Evolutionary conservation across 2,113 vertebrate genomes (phyloP).

Genomic region (Rousettus leschenaultii): DNA sequence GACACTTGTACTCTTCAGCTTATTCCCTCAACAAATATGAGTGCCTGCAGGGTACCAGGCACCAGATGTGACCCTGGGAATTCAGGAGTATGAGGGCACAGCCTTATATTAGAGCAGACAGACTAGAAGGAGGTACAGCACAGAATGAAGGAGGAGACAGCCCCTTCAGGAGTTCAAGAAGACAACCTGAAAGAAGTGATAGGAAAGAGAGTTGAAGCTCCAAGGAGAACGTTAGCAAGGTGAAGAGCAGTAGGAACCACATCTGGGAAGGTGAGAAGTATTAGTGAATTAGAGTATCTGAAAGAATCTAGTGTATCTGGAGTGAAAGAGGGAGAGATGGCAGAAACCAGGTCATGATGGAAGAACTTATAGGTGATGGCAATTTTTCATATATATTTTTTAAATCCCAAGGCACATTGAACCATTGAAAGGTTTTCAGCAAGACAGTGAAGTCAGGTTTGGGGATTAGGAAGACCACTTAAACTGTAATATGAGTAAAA

Average conservation of each 20-base stretch:
- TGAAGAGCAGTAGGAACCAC: not conserved
- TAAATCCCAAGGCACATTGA: not conserved
- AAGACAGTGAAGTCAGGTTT: conserved; percentile 14
- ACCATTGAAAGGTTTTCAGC: not conserved
- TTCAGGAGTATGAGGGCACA: not conserved
- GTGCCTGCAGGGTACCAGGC: not conserved
- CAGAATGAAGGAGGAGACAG: not conserved
- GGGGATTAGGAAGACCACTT: not conserved
- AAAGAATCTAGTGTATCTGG: not conserved
- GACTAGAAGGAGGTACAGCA: not conserved
- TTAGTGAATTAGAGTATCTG: not conserved
- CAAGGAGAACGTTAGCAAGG: not conserved
- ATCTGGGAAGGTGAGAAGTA: not conserved
- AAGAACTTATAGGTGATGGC: not conserved
- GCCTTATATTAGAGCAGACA: not conserved
- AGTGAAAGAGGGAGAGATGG: not conserved
- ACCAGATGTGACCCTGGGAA: not conserved
- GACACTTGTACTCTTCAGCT: conserved; percentile 9
- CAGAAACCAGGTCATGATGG: not conserved
- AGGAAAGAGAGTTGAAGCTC: conserved; percentile 11
- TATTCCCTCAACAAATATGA: not conserved
- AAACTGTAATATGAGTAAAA: not conserved
- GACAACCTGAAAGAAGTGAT: not conserved
- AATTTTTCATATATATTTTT: not conserved
- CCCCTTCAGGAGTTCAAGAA: not conserved